Evolutionary conservation across 2,113 vertebrate genomes (phyloP).

Genomic region (Ophiodon elongatus): DNA sequence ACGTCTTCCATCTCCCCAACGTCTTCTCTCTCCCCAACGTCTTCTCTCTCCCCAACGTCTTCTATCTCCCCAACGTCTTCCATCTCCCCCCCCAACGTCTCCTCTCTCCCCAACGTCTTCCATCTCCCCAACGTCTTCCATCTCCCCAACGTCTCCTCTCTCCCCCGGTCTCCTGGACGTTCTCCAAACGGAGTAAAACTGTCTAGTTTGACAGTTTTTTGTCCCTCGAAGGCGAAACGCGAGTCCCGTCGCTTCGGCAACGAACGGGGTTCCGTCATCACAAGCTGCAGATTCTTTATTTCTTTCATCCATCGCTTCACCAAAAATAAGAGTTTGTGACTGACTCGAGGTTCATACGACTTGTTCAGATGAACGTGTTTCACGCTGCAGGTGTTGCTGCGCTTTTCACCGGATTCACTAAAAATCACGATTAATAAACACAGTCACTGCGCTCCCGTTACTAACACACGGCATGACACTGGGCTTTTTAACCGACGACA

Average conservation of each 20-base stretch:
- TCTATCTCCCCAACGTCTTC: no score
- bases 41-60: no score
- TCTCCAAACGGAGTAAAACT: no score
- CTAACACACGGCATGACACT: slow-evolving; percentile 68
- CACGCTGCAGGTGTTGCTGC: slow-evolving; percentile 19
- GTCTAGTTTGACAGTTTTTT: not conserved
- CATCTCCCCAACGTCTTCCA: no score
- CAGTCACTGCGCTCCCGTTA: slow-evolving; percentile 38
- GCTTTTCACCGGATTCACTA: slow-evolving; percentile 26
- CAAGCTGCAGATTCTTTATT: slow-evolving; percentile 1
- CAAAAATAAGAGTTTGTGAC: no score
- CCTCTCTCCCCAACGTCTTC: no score
- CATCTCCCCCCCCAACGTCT: no score
- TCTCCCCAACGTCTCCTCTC: no score
- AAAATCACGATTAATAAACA: slow-evolving; percentile 39
- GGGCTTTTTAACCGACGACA: slow-evolving; percentile 33
- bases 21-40: no score
- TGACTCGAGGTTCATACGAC: slow-evolving; percentile 24
- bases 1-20: no score
- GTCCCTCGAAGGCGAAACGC: not conserved
- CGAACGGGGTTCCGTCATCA: not conserved
- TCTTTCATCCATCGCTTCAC: no score
- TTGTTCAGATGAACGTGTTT: slow-evolving; percentile 48
- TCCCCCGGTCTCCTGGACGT: no score
- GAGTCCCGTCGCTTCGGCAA: slow-evolving; percentile 4